Evolutionary conservation across 2,797 vertebrate species (phyloP).

Genomic region (Pseudomugil tenellus): DNA sequence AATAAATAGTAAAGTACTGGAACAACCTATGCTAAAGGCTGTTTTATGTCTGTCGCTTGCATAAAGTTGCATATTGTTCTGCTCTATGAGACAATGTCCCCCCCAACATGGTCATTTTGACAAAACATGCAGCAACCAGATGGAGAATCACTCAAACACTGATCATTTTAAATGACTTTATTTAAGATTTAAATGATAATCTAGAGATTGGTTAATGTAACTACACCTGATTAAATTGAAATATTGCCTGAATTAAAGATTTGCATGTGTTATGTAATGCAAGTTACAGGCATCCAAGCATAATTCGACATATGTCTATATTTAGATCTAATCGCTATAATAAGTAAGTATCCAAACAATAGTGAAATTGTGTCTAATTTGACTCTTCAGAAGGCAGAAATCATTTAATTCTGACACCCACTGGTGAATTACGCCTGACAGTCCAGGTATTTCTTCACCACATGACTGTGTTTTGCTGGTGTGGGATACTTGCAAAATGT

Average conservation of each 20-base stretch:
- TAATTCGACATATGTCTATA: constrained; percentile 62
- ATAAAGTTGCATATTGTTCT: constrained; percentile 13
- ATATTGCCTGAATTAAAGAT: constrained; percentile 44
- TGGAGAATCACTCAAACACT: neutral
- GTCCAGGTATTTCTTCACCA: neutral
- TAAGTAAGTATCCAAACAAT: constrained; percentile 33
- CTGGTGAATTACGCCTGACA: neutral
- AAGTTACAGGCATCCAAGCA: constrained; percentile 47
- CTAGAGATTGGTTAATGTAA: constrained; percentile 41
- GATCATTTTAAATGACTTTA: neutral
- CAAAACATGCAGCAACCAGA: neutral
- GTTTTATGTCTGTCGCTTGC: constrained; percentile 15
- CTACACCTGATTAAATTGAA: constrained; percentile 51
- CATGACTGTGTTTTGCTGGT: neutral
- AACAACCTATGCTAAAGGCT: constrained; percentile 21
- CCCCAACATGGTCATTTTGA: neutral
- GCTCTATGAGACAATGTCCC: neutral
- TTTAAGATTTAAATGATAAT: constrained; percentile 1
- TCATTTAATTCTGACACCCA: constrained; percentile 7
- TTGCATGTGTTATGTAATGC: constrained; percentile 51
- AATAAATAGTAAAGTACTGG: constrained; percentile 20
- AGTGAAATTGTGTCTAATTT: constrained; percentile 9
- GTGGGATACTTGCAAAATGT: neutral
- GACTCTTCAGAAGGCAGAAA: constrained; percentile 7
- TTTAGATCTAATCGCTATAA: constrained; percentile 56